A percentile compares a stretch with the other conserved stretches of the same genome.
phyloP scores from a whole-genome alignment of 2,888 invertebrate genomes.

The Tanytarsus gracilentus region DNA sequence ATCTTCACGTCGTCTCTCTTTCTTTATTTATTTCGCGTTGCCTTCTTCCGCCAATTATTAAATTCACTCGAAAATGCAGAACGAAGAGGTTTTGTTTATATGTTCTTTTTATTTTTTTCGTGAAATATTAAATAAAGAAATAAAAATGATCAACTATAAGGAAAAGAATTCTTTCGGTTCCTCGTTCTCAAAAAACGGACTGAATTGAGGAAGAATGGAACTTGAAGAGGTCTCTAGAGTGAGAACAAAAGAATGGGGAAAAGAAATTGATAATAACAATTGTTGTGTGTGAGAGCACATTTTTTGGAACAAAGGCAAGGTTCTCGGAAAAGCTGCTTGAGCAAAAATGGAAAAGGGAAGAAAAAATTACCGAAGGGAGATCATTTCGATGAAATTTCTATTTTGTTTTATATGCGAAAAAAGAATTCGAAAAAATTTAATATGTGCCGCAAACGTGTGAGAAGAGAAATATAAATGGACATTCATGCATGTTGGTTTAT shows the following conservation, averaged over 20 bases:
- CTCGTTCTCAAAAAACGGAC: too few species aligned
- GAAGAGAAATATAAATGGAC: too few species aligned
- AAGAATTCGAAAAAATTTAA: constrained; percentile 5
- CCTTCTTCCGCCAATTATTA: constrained; percentile 20
- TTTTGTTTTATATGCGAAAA: not conserved
- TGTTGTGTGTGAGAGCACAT: not conserved
- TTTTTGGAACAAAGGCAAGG: not conserved
- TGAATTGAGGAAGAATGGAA: too few species aligned
- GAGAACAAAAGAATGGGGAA: constrained; percentile 5
- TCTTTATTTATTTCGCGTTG: not conserved
- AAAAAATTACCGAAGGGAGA: constrained; percentile 25
- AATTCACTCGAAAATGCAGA: too few species aligned
- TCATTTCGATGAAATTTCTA: constrained; percentile 14
- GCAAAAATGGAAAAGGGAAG: not conserved
- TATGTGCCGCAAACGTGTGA: not conserved
- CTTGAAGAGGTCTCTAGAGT: too few species aligned
- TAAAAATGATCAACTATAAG: constrained; percentile 18
- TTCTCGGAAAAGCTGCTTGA: constrained; percentile 7
- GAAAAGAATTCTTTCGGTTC: not conserved
- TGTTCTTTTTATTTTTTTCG: too few species aligned
- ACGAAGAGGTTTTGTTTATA: too few species aligned
- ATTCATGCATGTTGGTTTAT: too few species aligned
- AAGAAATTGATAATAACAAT: constrained; percentile 27
- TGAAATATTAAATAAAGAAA: constrained; percentile 26
- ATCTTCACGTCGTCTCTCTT: not conserved